Conservation (phyloP, 2,797 vertebrate species). For the Diglossa cyanea region DNA sequence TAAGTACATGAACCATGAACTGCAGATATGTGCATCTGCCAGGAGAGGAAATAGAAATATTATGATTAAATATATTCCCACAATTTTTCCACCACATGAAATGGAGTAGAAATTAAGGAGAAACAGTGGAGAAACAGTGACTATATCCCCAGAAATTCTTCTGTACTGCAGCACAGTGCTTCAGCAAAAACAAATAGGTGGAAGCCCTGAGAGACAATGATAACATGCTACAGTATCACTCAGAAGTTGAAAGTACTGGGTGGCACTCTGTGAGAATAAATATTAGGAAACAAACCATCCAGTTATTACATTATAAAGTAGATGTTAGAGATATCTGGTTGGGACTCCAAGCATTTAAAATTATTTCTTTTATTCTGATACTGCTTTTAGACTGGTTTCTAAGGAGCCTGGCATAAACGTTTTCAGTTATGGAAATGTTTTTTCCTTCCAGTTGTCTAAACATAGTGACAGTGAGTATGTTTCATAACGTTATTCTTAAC, state of each 20-base stretch:
- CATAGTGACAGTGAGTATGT: neutral
- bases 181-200: neutral
- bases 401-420: neutral
- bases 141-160: neutral
- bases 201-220: neutral
- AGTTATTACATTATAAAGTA: neutral
- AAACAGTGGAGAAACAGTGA: neutral
- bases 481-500: neutral
- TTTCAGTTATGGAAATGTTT: neutral
- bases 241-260: neutral
- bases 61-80: neutral
- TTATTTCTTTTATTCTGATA: neutral
- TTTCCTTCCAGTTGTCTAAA: neutral
- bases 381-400: neutral
- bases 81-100: neutral
- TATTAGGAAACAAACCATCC: neutral
- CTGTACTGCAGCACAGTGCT: neutral
- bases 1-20: neutral
- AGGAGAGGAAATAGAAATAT: constrained; percentile 13
- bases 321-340: neutral
- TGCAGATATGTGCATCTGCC: neutral
- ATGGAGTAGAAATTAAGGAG: neutral
- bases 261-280: neutral
- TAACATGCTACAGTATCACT: neutral
- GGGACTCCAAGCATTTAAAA: neutral